Evolutionary conservation across 2,888 invertebrate genomes (phyloP).

Genomic region (Lordiphosa andalusiaca): DNA sequence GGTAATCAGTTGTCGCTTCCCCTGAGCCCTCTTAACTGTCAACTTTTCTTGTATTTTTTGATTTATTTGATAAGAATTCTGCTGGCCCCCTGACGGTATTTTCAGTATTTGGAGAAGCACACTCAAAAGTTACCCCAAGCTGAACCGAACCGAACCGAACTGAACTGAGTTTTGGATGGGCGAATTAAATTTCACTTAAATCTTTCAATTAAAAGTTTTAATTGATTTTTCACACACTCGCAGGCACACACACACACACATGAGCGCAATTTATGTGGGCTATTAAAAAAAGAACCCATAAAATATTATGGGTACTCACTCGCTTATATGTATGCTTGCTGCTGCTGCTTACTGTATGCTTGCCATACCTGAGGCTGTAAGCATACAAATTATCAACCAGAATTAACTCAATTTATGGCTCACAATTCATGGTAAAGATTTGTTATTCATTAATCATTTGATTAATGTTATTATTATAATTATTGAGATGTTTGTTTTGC

Average conservation of each 20-base stretch:
- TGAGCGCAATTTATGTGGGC: constrained; percentile 16
- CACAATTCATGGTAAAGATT: too few relatives aligned
- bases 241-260: constrained; percentile 11
- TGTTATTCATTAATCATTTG: constrained; percentile 4
- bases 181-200: constrained; percentile 55
- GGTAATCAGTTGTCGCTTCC: constrained; percentile 37
- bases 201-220: constrained; percentile 70
- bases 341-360: background rate
- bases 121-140: constrained; percentile 3
- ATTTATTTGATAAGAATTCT: constrained; percentile 42
- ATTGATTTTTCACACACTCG: constrained; percentile 54
- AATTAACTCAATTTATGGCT: background rate
- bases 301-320: constrained; percentile 10
- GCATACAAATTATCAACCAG: background rate
- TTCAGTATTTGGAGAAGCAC: background rate
- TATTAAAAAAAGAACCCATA: constrained; percentile 5
- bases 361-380: constrained; percentile 1
- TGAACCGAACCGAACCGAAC: constrained; percentile 3
- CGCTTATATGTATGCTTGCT: too few relatives aligned
- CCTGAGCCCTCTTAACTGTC: constrained; percentile 23
- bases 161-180: constrained; percentile 1
- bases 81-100: background rate
- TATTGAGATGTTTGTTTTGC: too few relatives aligned
- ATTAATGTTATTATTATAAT: constrained; percentile 7
- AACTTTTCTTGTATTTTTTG: constrained; percentile 35